Percentiles rank a stretch among this genome's conserved stretches.
Conservation (phyloP, 92 coral and sea anemone genomes). For the Actinernus sp. region DNA sequence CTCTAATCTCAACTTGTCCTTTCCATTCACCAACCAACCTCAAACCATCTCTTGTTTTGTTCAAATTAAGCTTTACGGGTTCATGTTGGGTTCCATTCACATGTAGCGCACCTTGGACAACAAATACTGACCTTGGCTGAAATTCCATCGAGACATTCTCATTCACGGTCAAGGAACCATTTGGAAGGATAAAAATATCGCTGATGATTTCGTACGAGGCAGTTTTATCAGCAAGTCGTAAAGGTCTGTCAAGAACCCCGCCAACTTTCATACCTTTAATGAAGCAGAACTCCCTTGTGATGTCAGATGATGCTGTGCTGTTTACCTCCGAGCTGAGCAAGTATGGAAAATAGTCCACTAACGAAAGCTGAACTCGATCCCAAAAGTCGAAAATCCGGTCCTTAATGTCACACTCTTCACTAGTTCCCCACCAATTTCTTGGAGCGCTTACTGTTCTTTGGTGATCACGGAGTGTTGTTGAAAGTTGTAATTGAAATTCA, state of each 20-base stretch:
- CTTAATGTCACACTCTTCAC: constrained; percentile 8
- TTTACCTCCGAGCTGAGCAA: constrained; percentile 9
- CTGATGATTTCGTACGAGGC: constrained; percentile 42
- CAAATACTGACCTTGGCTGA: neutral
- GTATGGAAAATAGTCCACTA: constrained; percentile 40
- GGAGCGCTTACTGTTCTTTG: constrained; percentile 13
- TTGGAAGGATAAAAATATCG: constrained; percentile 32
- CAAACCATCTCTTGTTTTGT: neutral
- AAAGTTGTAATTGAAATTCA: constrained; percentile 23
- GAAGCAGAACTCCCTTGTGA: constrained; percentile 28
- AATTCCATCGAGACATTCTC: neutral
- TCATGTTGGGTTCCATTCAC: neutral
- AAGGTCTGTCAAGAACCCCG: constrained; percentile 28
- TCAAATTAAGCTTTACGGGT: neutral
- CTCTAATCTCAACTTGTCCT: constrained; percentile 34
- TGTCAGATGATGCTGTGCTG: neutral
- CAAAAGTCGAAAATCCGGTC: constrained; percentile 52
- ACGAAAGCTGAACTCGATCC: constrained; percentile 36
- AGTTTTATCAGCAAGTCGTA: constrained; percentile 7
- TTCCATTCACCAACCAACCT: constrained; percentile 45
- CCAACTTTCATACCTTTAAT: constrained; percentile 15
- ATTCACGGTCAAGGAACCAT: neutral
- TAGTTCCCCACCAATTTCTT: constrained; percentile 60
- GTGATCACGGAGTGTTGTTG: constrained; percentile 9
- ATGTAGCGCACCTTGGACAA: neutral